Evolutionary conservation across 2,888 invertebrate species (phyloP), one percentile per base, ranked within the genome.

Genomic region (Philaethria dido): DNA sequence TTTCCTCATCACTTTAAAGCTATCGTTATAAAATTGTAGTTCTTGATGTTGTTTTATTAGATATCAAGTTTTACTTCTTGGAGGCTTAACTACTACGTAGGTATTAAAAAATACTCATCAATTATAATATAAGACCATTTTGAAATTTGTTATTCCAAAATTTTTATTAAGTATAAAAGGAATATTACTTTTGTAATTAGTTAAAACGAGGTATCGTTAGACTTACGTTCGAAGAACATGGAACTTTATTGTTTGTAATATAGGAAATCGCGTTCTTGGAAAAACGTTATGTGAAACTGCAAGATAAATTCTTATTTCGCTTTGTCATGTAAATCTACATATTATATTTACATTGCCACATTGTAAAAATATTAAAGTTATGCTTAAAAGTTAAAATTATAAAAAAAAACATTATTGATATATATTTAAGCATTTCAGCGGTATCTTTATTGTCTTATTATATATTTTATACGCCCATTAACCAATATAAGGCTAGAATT

Each of bases 1-100:
- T 74, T 75, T 75, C 70, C 73, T 69, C 64, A 68, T 62, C 54
- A 62, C 39, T 57, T 64, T 33, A 47, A 45, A 60, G 57, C 16
- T 57, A 42, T 42, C 25, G n/a, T 42, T 22, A 42, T 39, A 42
- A 39, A 22, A 22, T 3, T 55, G 14, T 55, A n/a, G 22, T 42
- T 42, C 5, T 39, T 22, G n/a, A 42, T 8, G 22, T 39, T n/a
- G 22, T 20, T 20, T n/a, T n/a, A n/a, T n/a, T n/a, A n/a, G n/a
- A n/a, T n/a, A n/a, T n/a, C n/a, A n/a, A n/a, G n/a, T n/a, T n/a
- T n/a, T n/a, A n/a, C n/a, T n/a, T n/a, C n/a, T n/a, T n/a, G n/a
- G n/a, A n/a, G n/a, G n/a, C n/a, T n/a, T n/a, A n/a, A n/a, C n/a
- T n/a, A n/a, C n/a, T n/a, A n/a, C n/a, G n/a, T n/a, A n/a, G n/a